Percentiles rank a stretch among this genome's conserved stretches.
Evolutionary conservation across 2,113 vertebrate genomes (phyloP).

Genomic region (Myiozetetes cayanensis): DNA sequence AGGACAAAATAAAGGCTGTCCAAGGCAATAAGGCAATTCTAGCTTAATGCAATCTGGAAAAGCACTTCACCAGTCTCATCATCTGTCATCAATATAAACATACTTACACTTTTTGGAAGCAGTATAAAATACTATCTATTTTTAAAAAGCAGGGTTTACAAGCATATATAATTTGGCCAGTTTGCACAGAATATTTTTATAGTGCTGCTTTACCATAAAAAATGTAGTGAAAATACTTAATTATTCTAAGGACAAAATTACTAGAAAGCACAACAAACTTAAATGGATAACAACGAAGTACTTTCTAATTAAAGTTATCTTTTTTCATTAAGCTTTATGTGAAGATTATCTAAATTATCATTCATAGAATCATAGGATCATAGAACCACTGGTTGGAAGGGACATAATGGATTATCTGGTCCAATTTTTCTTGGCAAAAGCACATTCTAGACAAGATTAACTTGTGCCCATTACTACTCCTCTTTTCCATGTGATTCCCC

Average conservation of each 20-base stretch:
- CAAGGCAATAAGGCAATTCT: neutral
- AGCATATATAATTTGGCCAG: neutral
- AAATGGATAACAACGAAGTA: neutral
- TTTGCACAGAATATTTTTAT: neutral
- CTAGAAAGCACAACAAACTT: neutral
- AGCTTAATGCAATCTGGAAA: neutral
- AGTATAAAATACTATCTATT: neutral
- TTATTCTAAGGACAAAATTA: neutral
- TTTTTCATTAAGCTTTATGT: neutral
- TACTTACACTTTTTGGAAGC: neutral
- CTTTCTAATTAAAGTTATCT: neutral
- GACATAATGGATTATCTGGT: neutral
- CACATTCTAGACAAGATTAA: neutral
- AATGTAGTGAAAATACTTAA: neutral
- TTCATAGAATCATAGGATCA: neutral
- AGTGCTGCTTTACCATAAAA: neutral
- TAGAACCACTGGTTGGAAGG: neutral
- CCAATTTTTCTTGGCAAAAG: neutral
- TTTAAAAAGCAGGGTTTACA: neutral
- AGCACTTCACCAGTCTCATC: neutral
- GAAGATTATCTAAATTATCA: neutral
- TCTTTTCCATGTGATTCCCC: neutral
- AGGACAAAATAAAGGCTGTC: neutral
- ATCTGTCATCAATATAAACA: neutral
- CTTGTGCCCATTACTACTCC: neutral